Evolutionary conservation across 1,140 invertebrate genomes (phyloP), one percentile per base, ranked within the genome.

Genomic region (Pissodes strobi): DNA sequence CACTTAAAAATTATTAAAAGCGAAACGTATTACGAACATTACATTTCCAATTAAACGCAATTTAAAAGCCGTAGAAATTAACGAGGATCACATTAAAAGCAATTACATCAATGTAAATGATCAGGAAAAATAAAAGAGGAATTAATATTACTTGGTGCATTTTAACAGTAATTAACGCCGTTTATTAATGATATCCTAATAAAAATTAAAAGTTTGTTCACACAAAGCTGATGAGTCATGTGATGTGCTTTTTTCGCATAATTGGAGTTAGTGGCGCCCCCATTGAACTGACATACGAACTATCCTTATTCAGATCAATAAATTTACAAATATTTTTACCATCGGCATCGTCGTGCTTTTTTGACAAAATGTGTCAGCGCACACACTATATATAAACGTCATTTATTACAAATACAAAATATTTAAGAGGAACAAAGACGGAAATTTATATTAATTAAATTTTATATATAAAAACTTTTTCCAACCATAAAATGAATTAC

Each of bases 71-170:
- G 51, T 64, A 56, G 38, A 23, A 64, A 64, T 64, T 64, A 56
- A 64, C 61, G 38, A 55, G 60, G 51, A 64, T 56, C 61, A 30
- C 61, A 64, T 64, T 64, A 64, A 53, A 38, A 64, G 37, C 61
- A 64, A 64, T 64, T 64, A 64, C 61, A 64, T 64, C 61, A 64
- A 64, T 64, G 61, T 64, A 64, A 64, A 64, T 64, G 61, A 64
- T 64, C 61, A 56, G 61, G 61, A 64, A 56, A 64, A 64, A 64
- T 64, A 53, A 53, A 64, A 64, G 61, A 34, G 51, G 38, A 48
- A 64, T 64, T 64, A 64, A 64, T 64, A 64, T 64, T 64, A 56
- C 51, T 64, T 56, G 51, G 51, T 64, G 61, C 61, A 64, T 56
- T 64, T 64, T 64, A 64, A 49, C 52, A 48, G 51, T 64, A 64